A percentile compares a stretch with the other conserved stretches of the same genome.
These are phyloP conservation scores for Maniola jurtina DNA, from an alignment of 1,140 invertebrate species.

Conservation along the genomic window DNA sequence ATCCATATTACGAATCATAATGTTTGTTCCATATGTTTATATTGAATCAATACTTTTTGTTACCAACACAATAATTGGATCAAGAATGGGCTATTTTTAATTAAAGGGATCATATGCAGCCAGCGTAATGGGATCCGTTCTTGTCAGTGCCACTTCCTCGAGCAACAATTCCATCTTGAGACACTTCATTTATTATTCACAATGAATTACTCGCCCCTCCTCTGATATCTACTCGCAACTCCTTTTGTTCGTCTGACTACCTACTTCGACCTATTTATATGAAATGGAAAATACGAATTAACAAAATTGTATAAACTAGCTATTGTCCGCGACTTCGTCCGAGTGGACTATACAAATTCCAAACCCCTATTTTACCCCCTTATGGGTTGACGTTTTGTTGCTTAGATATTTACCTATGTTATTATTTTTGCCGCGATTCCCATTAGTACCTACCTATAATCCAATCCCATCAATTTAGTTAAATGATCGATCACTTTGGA, in stretches of 20 bases:
- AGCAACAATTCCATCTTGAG: slow-evolving; percentile 38
- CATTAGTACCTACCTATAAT: too few species aligned
- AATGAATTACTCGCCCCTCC: slow-evolving; percentile 57
- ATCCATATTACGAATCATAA: too few species aligned
- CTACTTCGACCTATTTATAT: neutral
- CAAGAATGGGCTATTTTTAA: slow-evolving; percentile 25
- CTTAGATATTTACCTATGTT: too few species aligned
- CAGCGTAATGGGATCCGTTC: slow-evolving; percentile 25
- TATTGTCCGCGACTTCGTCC: too few species aligned
- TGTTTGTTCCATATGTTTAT: neutral
- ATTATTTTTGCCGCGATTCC: too few species aligned
- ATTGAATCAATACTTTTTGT: neutral
- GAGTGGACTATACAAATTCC: too few species aligned
- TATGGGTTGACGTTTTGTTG: too few species aligned
- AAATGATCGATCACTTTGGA: slow-evolving; percentile 10
- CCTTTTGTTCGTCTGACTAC: slow-evolving; percentile 59
- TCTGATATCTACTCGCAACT: slow-evolving; percentile 41
- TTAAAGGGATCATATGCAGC: slow-evolving; percentile 27
- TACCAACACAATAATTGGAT: neutral
- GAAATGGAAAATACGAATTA: neutral
- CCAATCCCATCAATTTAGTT: slow-evolving; percentile 5
- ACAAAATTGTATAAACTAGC: neutral
- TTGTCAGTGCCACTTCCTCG: slow-evolving; percentile 29
- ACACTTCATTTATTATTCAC: slow-evolving; percentile 71
- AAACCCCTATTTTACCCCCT: too few species aligned